phyloP scores from a whole-genome alignment of 92 coral and sea anemone genomes.

The Blastomussa wellsi region DNA sequence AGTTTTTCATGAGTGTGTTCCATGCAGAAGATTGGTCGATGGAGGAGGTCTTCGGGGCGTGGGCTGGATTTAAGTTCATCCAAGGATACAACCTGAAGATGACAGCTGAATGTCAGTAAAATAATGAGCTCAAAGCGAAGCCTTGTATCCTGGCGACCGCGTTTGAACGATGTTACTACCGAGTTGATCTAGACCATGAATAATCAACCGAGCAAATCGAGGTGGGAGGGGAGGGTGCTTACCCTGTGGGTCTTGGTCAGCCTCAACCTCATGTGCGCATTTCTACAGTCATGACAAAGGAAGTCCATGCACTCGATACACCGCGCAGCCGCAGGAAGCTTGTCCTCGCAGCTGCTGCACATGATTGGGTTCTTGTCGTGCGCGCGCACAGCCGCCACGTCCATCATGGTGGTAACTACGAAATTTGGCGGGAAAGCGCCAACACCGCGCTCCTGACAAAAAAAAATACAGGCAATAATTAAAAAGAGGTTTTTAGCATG shows the following conservation, averaged over 20 bases:
- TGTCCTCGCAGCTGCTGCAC: constrained; percentile 99
- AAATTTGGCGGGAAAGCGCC: constrained; percentile 98
- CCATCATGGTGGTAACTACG: constrained; percentile 99
- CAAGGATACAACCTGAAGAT: constrained; percentile 83
- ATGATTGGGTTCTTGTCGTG: constrained; percentile 93
- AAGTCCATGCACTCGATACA: constrained; percentile 99
- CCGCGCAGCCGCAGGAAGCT: constrained; percentile 97
- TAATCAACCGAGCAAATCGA: neutral
- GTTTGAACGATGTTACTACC: too few species aligned
- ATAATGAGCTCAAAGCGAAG: neutral
- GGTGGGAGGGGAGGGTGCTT: too few species aligned
- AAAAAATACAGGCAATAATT: neutral
- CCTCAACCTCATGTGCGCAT: constrained; percentile 96
- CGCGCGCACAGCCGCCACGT: constrained; percentile 96
- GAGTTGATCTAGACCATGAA: neutral
- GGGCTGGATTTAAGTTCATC: constrained; percentile 90
- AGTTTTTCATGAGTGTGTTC: constrained; percentile 91
- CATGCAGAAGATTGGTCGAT: constrained; percentile 93
- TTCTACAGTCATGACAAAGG: constrained; percentile 95
- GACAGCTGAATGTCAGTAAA: neutral
- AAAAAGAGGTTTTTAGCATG: neutral
- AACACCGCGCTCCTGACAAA: constrained; percentile 81
- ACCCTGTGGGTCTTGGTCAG: constrained; percentile 97
- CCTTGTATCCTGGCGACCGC: too few species aligned
- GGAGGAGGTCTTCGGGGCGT: constrained; percentile 90